These are phyloP conservation scores for Apostichopus parvimensis DNA, from an alignment of 35 echinoderm and acorn worm species.

Conservation along the genomic window DNA sequence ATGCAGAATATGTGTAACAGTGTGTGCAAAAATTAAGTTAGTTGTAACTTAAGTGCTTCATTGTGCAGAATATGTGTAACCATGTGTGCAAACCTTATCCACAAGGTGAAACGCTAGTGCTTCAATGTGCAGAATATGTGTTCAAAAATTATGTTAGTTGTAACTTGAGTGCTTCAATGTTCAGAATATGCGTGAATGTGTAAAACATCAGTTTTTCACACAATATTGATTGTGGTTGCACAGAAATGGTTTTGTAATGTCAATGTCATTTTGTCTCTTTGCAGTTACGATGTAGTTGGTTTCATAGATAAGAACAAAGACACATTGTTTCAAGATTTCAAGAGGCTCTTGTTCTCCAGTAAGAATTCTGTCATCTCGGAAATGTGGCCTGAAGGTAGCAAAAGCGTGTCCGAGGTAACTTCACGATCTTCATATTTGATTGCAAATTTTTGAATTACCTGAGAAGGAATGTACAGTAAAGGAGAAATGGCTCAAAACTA, in stretches of 20 bases:
- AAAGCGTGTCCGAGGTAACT: slow-evolving; percentile 79
- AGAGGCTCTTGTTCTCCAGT: slow-evolving; percentile 89
- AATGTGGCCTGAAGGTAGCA: slow-evolving; percentile 96
- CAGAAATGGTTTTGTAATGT: background rate
- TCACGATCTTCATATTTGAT: too few species aligned
- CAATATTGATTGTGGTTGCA: background rate
- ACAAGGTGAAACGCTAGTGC: too few species aligned
- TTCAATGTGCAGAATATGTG: too few species aligned
- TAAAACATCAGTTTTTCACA: background rate
- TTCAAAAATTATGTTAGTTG: too few species aligned
- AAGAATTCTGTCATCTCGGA: slow-evolving; percentile 59
- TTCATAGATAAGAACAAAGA: slow-evolving; percentile 99
- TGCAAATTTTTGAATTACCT: too few species aligned
- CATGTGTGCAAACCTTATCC: too few species aligned
- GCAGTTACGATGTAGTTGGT: slow-evolving; percentile 85
- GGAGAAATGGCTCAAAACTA: too few species aligned
- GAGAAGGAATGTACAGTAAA: too few species aligned
- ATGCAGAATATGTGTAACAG: too few species aligned
- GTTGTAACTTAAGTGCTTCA: too few species aligned
- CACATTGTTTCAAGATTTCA: slow-evolving; percentile 95
- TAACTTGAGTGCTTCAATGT: background rate
- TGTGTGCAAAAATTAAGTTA: too few species aligned
- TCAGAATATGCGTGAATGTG: background rate
- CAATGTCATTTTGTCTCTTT: background rate
- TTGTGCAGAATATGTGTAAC: too few species aligned